These are phyloP conservation scores for Lasioglossum calceatum DNA, from an alignment of 2,888 invertebrate genomes.

Conservation along the genomic window DNA sequence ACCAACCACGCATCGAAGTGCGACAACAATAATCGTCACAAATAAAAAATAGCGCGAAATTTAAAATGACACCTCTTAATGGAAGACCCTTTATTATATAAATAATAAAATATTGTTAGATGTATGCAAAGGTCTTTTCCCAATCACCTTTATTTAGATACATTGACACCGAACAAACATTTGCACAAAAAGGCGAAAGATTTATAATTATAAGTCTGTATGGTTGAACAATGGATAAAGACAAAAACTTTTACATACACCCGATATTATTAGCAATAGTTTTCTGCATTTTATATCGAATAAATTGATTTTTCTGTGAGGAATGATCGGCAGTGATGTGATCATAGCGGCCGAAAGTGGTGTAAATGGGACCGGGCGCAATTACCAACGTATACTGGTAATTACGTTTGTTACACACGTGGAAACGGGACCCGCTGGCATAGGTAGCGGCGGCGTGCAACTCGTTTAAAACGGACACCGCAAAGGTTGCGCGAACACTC, in stretches of 20 bases:
- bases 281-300: not conserved
- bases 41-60: too few species aligned
- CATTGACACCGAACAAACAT: too few species aligned
- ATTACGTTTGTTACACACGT: conserved; percentile 48
- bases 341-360: not conserved
- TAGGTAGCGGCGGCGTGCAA: conserved; percentile 40
- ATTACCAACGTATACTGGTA: conserved; percentile 38
- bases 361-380: conserved; percentile 7
- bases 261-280: not conserved
- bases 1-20: too few species aligned
- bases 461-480: conserved; percentile 31
- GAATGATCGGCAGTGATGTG: not conserved
- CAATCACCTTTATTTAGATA: too few species aligned
- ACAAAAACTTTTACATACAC: not conserved
- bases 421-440: conserved; percentile 36
- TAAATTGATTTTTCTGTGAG: not conserved
- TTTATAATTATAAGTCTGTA: too few species aligned
- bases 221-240: not conserved
- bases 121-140: too few species aligned
- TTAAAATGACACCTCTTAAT: too few species aligned
- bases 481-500: conserved; percentile 49
- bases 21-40: too few species aligned
- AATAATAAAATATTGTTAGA: too few species aligned
- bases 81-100: too few species aligned
- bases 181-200: too few species aligned